These are phyloP conservation scores for Pogonus chalceus DNA, from an alignment of 1,140 invertebrate genomes.

Conservation along the genomic window DNA sequence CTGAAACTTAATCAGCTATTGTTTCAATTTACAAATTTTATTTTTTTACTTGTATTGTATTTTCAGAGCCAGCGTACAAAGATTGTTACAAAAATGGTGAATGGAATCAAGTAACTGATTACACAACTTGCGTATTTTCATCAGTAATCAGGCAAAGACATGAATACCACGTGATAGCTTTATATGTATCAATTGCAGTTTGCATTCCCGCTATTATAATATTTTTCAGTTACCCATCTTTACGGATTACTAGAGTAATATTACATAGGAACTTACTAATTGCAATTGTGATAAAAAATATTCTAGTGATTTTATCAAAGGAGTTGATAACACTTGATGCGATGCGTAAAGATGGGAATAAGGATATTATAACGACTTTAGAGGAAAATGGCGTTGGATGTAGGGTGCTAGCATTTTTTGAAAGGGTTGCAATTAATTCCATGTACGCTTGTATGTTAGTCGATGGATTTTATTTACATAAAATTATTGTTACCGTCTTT, in stretches of 20 bases:
- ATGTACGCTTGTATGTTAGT: conserved; percentile 50
- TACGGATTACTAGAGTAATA: conserved; percentile 38
- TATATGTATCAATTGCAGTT: conserved; percentile 36
- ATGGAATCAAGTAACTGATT: conserved; percentile 43
- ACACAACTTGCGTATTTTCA: conserved; percentile 40
- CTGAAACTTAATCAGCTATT: no score
- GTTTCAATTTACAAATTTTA: no score
- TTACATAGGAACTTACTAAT: conserved; percentile 46
- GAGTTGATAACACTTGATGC: conserved; percentile 41
- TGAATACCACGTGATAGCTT: conserved; percentile 37
- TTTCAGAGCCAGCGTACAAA: conserved; percentile 38
- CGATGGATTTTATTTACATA: conserved; percentile 46
- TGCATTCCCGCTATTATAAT: conserved; percentile 43
- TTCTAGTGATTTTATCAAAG: conserved; percentile 42
- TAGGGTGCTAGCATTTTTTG: conserved; percentile 38
- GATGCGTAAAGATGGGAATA: conserved; percentile 30
- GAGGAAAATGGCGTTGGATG: conserved; percentile 37
- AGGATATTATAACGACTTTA: conserved; percentile 35
- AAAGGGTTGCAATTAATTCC: conserved; percentile 38
- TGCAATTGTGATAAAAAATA: conserved; percentile 42
- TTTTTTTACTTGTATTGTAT: no score
- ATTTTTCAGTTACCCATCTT: conserved; percentile 39
- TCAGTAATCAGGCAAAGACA: conserved; percentile 38
- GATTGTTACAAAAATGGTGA: conserved; percentile 36
- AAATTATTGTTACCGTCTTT: conserved; percentile 46